Base-by-base conservation (phyloP, 2,797 vertebrate genomes). In the Poeciliopsis gracilis region DNA sequence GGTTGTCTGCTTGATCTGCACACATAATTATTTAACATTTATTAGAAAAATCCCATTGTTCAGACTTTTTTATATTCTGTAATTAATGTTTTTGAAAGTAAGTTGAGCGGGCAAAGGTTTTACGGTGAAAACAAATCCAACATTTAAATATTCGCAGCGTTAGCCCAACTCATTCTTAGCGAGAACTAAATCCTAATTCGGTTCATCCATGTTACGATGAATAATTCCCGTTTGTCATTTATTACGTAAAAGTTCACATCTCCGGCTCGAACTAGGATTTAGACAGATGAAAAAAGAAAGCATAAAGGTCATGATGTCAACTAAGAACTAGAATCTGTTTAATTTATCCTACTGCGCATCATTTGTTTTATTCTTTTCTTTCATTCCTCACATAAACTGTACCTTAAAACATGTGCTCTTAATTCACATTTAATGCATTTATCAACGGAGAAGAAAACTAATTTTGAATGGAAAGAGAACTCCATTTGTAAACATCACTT, bases 21-120 rank as follows among this genome's bases (percentile, higher is more conserved):
- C 33, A 61, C 57, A 30, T 61, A 33, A 33, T 7, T 8, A 6
- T 63, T 67, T 67, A 25, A 2, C 20, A 25, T 84, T 88, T 86
- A 90, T 88, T 88, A 82, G 3, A 86, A 83, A 86, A 72, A 83
- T 59, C 41, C 9, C 73, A 69, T 49, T 71, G 70, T 43, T 72
- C 87, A 83, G 76, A 1, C 81, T 86, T 75, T 75, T 61, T 73
- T 82, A 72, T 18, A 63, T 30, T 28, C 73, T 57, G 30, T 82
- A 16, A 59, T 59, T 30, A 59, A 57, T 1, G 1, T 28, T 28
- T 57, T n/a, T n/a, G 25, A 12, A 49, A 49, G 47, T 49, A 18
- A 49, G 46, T 47, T 47, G 46, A 47, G 46, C 5, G 5, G 46
- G 15, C 46, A 47, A 5, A 16, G 15, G 16, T 47, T 47, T 47